A percentile compares a stretch with the other conserved stretches of the same genome.
phyloP scores from a whole-genome alignment of 2,888 invertebrate species.

The Melipona beecheii region DNA sequence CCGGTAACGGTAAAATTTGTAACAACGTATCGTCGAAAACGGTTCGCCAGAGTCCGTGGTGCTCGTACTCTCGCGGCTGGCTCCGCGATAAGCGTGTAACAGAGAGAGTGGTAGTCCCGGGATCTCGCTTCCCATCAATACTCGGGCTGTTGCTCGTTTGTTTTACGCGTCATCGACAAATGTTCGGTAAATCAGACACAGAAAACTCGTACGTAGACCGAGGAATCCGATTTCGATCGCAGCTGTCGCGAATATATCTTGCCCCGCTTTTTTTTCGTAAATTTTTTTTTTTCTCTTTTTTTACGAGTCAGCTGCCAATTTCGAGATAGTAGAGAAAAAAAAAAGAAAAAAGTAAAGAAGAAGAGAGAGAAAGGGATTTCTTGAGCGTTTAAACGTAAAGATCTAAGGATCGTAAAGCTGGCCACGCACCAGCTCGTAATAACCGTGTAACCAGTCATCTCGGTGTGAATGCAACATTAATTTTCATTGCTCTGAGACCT shows the following conservation, averaged over 20 bases:
- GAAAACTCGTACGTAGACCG: slow-evolving; percentile 11
- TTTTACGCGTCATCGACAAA: slow-evolving; percentile 31
- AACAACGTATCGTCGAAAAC: slow-evolving; percentile 15
- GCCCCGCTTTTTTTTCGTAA: slow-evolving; percentile 8
- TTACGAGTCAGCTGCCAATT: not conserved
- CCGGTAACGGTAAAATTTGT: slow-evolving; percentile 38
- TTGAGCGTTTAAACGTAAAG: not conserved
- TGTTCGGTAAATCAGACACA: slow-evolving; percentile 43
- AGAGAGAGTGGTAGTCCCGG: slow-evolving; percentile 9
- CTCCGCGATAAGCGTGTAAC: slow-evolving; percentile 1
- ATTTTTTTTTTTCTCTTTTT: not conserved
- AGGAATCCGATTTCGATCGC: slow-evolving; percentile 16
- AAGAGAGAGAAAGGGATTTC: slow-evolving; percentile 9
- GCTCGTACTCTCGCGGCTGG: slow-evolving; percentile 7
- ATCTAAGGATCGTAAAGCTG: slow-evolving; percentile 42
- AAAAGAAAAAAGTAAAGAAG: not conserved
- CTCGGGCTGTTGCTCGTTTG: slow-evolving; percentile 1
- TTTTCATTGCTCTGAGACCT: slow-evolving; percentile 69
- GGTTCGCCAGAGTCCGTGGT: not conserved
- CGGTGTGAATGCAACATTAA: slow-evolving; percentile 66
- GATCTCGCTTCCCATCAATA: slow-evolving; percentile 16
- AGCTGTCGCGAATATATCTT: slow-evolving; percentile 34
- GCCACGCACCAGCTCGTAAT: slow-evolving; percentile 45
- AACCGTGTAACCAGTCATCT: slow-evolving; percentile 50
- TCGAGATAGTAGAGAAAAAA: not conserved